These are phyloP conservation scores for Hypothenemus hampei DNA, from an alignment of 1,140 invertebrate species.

Conservation along the genomic window DNA sequence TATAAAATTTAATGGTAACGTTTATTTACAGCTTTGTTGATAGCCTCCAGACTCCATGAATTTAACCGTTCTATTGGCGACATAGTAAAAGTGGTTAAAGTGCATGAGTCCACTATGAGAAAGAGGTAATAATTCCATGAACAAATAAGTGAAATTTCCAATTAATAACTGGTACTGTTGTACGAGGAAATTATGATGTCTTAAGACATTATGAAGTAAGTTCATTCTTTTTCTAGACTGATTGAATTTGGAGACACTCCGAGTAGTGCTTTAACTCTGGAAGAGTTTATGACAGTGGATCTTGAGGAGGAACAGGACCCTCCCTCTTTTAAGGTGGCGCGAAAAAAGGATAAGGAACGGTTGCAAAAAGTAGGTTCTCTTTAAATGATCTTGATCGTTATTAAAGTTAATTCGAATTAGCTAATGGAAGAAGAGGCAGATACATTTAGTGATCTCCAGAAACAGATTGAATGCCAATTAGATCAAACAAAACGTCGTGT, in stretches of 20 bases:
- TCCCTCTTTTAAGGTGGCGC: conserved; percentile 85
- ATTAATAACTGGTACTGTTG: no score
- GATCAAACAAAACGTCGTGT: conserved; percentile 44
- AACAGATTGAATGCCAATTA: conserved; percentile 69
- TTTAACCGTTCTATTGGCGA: conserved; percentile 84
- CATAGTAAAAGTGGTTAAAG: conserved; percentile 92
- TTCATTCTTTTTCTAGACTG: conserved; percentile 62
- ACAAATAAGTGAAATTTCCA: no score
- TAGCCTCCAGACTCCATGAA: conserved; percentile 88
- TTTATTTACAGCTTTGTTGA: conserved; percentile 72
- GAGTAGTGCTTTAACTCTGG: conserved; percentile 81
- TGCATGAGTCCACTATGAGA: conserved; percentile 88
- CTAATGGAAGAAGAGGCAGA: conserved; percentile 59
- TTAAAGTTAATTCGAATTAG: no score
- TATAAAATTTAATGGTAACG: background rate
- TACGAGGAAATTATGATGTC: no score
- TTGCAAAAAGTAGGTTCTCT: conserved; percentile 62
- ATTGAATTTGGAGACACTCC: conserved; percentile 96
- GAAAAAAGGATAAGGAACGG: conserved; percentile 79
- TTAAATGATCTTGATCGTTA: background rate
- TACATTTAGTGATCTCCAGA: conserved; percentile 66
- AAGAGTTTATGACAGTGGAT: conserved; percentile 97
- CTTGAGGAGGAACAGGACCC: conserved; percentile 96
- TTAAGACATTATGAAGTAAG: no score
- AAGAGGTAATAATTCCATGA: conserved; percentile 77